These are phyloP conservation scores for Halichoeres trimaculatus DNA, from an alignment of 2,113 vertebrate genomes.

Conservation along the genomic window DNA sequence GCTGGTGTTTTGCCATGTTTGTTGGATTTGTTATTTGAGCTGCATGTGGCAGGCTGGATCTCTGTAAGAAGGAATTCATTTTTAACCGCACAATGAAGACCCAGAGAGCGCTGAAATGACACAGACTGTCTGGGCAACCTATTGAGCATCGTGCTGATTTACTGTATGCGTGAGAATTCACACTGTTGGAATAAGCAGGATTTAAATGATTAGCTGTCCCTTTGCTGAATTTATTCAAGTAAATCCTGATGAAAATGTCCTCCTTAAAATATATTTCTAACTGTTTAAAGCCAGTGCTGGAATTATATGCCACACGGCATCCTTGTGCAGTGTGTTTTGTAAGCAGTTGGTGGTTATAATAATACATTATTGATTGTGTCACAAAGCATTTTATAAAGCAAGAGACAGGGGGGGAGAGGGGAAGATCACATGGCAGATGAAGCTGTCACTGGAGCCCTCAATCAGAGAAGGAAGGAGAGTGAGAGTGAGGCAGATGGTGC, in stretches of 20 bases:
- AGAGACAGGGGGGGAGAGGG: constrained; percentile 7
- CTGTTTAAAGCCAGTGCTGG: constrained; percentile 1
- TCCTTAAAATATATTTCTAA: constrained; percentile 14
- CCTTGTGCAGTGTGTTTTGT: constrained; percentile 34
- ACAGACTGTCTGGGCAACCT: constrained; percentile 40
- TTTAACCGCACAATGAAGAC: constrained; percentile 54
- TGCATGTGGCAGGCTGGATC: constrained; percentile 49
- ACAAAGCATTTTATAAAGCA: constrained; percentile 45
- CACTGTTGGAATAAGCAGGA: constrained; percentile 23
- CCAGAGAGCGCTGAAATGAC: constrained; percentile 46
- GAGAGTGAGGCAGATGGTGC: constrained; percentile 63
- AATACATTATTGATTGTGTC: constrained; percentile 67
- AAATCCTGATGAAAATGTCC: constrained; percentile 17
- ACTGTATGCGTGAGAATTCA: constrained; percentile 30
- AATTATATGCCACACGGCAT: constrained; percentile 13
- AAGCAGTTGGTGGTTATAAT: constrained; percentile 54
- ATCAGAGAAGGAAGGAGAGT: constrained; percentile 49
- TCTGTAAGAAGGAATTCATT: constrained; percentile 61
- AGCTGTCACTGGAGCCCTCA: constrained; percentile 74
- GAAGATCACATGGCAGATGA: constrained; percentile 66
- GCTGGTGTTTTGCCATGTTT: constrained; percentile 60
- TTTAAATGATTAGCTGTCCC: constrained; percentile 28
- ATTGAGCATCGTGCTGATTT: constrained; percentile 32
- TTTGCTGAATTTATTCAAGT: constrained; percentile 18
- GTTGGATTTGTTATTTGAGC: constrained; percentile 66